A percentile compares a stretch with the other conserved stretches of the same genome.
Evolutionary conservation across 2,888 invertebrate species (phyloP).

Genomic region (Acanthococcus lagerstroemiae): DNA sequence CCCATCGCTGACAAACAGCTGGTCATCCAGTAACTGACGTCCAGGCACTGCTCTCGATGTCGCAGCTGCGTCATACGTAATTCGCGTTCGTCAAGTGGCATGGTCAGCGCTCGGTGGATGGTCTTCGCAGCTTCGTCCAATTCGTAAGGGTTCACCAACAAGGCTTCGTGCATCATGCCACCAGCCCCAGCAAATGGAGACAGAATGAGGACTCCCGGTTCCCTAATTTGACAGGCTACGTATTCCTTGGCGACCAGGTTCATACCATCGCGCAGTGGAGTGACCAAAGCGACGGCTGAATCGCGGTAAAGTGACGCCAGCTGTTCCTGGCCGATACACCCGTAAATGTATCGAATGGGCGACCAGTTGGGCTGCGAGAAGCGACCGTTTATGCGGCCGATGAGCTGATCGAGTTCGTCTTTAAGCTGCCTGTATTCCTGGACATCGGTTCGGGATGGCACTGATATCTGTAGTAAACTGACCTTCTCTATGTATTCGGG

Average conservation of each 20-base stretch:
- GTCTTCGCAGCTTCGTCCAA: conserved; percentile 42
- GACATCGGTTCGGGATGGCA: conserved; percentile 80
- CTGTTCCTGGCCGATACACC: conserved; percentile 76
- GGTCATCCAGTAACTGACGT: conserved; percentile 43
- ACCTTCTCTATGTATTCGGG: conserved; percentile 76
- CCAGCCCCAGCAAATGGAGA: conserved; percentile 44
- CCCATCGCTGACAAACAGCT: conserved; percentile 42
- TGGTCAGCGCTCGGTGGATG: conserved; percentile 43
- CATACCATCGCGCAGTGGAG: conserved; percentile 82
- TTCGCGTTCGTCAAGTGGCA: conserved; percentile 43
- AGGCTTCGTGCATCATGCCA: conserved; percentile 43
- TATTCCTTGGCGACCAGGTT: conserved; percentile 87
- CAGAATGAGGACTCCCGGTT: conserved; percentile 43
- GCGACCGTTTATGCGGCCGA: conserved; percentile 76
- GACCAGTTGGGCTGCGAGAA: conserved; percentile 89
- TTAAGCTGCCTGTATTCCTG: conserved; percentile 82
- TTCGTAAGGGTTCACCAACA: conserved; percentile 44
- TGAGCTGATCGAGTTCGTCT: conserved; percentile 80
- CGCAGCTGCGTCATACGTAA: conserved; percentile 43
- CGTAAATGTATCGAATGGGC: conserved; percentile 80
- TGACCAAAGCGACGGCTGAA: conserved; percentile 75
- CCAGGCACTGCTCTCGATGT: conserved; percentile 41
- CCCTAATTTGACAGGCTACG: conserved; percentile 65
- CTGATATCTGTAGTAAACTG: conserved; percentile 70
- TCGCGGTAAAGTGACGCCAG: conserved; percentile 78